Conservation (phyloP, 2,797 vertebrate genomes). For the Coluber constrictor region DNA sequence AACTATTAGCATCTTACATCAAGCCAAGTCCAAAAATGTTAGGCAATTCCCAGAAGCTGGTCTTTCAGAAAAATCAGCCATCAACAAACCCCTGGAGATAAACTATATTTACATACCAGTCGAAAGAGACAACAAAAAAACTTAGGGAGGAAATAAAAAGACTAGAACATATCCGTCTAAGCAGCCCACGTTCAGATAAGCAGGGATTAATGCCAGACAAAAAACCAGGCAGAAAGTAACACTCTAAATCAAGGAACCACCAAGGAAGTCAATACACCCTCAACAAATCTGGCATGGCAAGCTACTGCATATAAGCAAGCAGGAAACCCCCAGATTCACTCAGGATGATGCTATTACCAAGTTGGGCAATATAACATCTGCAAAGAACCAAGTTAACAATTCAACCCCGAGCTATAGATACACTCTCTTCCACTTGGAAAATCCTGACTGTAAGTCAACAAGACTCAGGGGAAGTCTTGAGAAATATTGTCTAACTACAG, state of each 20-base stretch:
- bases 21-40: background rate
- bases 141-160: background rate
- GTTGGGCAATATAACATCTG: background rate
- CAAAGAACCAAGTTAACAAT: background rate
- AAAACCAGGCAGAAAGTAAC: background rate
- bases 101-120: background rate
- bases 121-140: background rate
- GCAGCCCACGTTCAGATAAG: background rate
- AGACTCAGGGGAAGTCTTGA: background rate
- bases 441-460: background rate
- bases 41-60: background rate
- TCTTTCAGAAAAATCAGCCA: background rate
- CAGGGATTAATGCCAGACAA: background rate
- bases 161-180: background rate
- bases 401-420: background rate
- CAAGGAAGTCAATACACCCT: background rate
- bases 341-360: background rate
- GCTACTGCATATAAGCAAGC: background rate
- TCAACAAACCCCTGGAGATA: background rate
- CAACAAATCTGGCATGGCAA: background rate
- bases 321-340: background rate
- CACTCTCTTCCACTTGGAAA: background rate
- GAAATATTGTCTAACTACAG: background rate
- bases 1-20: background rate
- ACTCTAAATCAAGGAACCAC: background rate